A percentile compares a stretch with the other conserved stretches of the same genome.
These are phyloP conservation scores for Erebia epiphron DNA, from an alignment of 2,888 invertebrate genomes.

Conservation along the genomic window DNA sequence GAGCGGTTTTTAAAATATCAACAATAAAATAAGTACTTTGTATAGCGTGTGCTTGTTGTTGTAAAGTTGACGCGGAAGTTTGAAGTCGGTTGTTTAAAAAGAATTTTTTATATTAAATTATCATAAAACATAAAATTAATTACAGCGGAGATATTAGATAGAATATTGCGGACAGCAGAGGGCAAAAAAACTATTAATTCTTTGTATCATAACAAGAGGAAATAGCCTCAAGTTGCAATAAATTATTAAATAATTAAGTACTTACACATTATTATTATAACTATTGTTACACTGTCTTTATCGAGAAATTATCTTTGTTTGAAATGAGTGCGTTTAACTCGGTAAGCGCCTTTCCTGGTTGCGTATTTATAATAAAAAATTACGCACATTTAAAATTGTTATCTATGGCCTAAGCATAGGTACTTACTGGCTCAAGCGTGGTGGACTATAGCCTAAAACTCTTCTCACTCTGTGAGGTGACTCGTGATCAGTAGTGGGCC, in stretches of 20 bases:
- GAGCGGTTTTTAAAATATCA: no score
- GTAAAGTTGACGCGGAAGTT: no score
- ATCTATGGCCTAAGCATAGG: no score
- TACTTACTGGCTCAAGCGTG: no score
- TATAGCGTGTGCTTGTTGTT: no score
- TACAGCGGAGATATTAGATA: slow-evolving; percentile 25
- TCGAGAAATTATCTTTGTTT: slow-evolving; percentile 20
- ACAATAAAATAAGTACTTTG: no score
- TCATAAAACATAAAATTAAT: not conserved
- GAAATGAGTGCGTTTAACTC: slow-evolving; percentile 31
- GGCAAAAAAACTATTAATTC: slow-evolving; percentile 43
- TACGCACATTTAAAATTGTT: not conserved
- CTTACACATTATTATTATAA: slow-evolving; percentile 8
- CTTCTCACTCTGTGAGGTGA: no score
- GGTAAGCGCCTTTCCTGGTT: slow-evolving; percentile 12
- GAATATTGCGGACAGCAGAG: slow-evolving; percentile 37
- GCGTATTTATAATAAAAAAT: not conserved
- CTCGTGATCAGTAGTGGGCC: no score
- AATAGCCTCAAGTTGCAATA: slow-evolving; percentile 35
- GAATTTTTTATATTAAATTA: no score
- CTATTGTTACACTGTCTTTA: slow-evolving; percentile 24
- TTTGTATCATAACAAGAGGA: slow-evolving; percentile 40
- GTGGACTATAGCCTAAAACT: no score
- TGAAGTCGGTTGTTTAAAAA: no score
- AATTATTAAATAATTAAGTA: slow-evolving; percentile 27